Evolutionary conservation across 35 echinoderm and acorn worm genomes (phyloP), one percentile per base, ranked within the genome.

Genomic region (Stichopus chloronotus): DNA sequence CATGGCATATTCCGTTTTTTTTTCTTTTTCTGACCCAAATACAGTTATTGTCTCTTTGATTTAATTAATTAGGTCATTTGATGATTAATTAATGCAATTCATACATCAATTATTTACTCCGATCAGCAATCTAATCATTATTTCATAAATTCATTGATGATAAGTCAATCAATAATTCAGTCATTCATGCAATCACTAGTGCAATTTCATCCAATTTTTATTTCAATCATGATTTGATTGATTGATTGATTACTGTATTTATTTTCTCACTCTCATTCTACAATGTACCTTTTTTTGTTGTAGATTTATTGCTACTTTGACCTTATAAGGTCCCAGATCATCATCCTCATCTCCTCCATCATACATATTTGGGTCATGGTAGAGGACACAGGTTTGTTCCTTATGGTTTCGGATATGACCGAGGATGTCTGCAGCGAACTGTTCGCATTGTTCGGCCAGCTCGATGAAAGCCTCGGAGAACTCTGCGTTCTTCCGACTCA

Each of bases 391-490:
- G 21, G 93, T 96, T 63, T 99, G 97, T 92, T 99, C 97, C 92
- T 96, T 92, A 14, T 96, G 95, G 86, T 99, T 96, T 57, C 97
- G 97, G 86, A 99, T 96, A 65, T 99, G 95, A 17, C 97, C 95
- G 17, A 99, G 86, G 56, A 99, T 96, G 81, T 99, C 97, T 19
- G 97, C 97, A 61, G 97, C 97, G 78, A 99, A 99, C 72, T 99
- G 97, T 86, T 96, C 97, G 58, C 95, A 96, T 80, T 99, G 95
- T 54, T 92, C 92, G 9, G 97, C 97, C 71, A 99, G 78, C 56
- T 93, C 94, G 21, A 55, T 58, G 84, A 96, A 99, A 83, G 96
- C 92, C 52, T 93, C 94, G 7, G 95, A 95, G 79, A 99, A 99
- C 76, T 99, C 97, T 14, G 95, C 93, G 84, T 99, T 96, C 77